Conservation (phyloP, 2,888 invertebrate genomes). For the Ophion slaviceki region DNA sequence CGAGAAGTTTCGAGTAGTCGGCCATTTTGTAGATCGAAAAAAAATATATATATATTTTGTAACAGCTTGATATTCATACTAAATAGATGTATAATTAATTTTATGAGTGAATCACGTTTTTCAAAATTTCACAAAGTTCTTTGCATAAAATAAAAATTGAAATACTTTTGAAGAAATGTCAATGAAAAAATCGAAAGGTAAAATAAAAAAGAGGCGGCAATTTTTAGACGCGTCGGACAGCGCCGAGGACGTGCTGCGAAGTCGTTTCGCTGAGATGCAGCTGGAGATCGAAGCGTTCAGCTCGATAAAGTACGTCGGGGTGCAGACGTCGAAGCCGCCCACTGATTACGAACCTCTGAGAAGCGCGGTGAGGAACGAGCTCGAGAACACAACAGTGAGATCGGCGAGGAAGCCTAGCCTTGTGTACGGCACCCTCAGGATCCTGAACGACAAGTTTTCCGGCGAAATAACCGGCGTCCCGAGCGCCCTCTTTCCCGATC, state of each 20-base stretch:
- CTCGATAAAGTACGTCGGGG: slow-evolving; percentile 88
- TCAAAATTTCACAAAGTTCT: no score
- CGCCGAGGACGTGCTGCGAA: slow-evolving; percentile 87
- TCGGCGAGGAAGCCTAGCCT: slow-evolving; percentile 88
- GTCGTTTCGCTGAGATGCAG: slow-evolving; percentile 87
- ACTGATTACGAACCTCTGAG: slow-evolving; percentile 87
- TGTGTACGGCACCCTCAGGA: slow-evolving; percentile 88
- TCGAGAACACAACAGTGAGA: slow-evolving; percentile 89
- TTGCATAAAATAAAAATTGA: no score
- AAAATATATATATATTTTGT: no score
- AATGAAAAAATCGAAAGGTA: background rate
- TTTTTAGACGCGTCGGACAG: slow-evolving; percentile 85
- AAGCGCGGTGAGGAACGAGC: slow-evolving; percentile 86
- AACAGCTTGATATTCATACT: no score
- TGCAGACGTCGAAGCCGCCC: slow-evolving; percentile 84
- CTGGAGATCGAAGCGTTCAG: slow-evolving; percentile 89
- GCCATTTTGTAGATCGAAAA: no score
- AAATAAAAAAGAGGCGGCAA: background rate
- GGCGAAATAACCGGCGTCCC: slow-evolving; percentile 87
- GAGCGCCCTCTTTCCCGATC: slow-evolving; percentile 89
- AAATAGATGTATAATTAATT: no score
- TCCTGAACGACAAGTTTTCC: slow-evolving; percentile 90
- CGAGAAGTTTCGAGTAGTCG: no score
- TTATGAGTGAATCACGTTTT: no score
- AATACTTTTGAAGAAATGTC: no score